Evolutionary conservation across 2,797 vertebrate species (phyloP), one percentile per base, ranked within the genome.

Genomic region (Scomberomorus guttatus): DNA sequence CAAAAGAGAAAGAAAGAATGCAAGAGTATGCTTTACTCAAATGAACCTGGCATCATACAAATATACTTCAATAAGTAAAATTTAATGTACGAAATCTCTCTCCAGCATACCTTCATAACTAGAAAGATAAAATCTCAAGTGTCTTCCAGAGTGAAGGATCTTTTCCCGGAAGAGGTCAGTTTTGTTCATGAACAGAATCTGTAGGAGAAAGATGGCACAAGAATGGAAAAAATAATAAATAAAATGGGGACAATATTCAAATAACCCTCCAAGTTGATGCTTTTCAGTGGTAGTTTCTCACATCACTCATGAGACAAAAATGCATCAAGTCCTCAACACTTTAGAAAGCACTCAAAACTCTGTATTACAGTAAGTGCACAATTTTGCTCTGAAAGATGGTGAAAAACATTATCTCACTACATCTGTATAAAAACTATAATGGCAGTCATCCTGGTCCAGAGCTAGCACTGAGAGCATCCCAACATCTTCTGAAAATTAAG

Each of bases 151-250:
- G 69, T 82, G 68, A 5, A 91, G 79, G 77, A 95, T 95, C 90
- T 95, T 95, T 77, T 94, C 77, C 75, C 54, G 81, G 85, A 96
- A 95, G 77, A 96, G 91, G 82, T 95, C 95, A 0, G 85, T 91
- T 94, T 96, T 96, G 82, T 95, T 95, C 92, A 95, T 91, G 13
- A 95, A 93, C 56, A 96, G 88, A 89, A 95, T 93, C 95, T 96
- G 80, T 27, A 59, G 42, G 13, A 79, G 48, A 61, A 0, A 55
- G 24, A 42, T 8, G 58, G 32, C 14, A 57, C 2, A 29, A 60
- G 3, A 17, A n/a, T 13, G 22, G 5, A 18, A 29, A 27, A 75
- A 5, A 72, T 0, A 51, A 14, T 12, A 50, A 0, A 17, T 1
- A 9, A 0, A 13, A 32, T 1, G 4, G 1, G 14, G 5, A 67